Evolutionary conservation across 2,113 vertebrate genomes (phyloP).

Genomic region (Taurulus bubalis): DNA sequence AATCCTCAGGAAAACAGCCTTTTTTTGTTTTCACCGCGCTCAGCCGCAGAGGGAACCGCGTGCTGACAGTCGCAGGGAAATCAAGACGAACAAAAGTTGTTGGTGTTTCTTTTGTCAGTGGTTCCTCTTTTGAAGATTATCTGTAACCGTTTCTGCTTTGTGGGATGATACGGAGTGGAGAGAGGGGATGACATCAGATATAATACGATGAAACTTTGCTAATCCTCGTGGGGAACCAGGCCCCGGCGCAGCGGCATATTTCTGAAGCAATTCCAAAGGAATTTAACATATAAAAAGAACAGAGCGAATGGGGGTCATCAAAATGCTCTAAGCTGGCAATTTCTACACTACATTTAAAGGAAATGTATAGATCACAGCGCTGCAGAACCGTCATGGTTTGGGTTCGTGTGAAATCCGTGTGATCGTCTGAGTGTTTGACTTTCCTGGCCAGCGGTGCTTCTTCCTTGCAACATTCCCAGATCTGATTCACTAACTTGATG

Average conservation of each 20-base stretch:
- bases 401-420: neutral
- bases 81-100: slow-evolving; percentile 47
- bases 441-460: neutral
- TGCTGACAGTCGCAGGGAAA: slow-evolving; percentile 55
- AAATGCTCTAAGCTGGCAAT: neutral
- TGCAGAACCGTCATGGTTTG: neutral
- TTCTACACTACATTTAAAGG: neutral
- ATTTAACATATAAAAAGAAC: slow-evolving; percentile 6
- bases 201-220: slow-evolving; percentile 52
- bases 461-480: neutral
- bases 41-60: slow-evolving; percentile 38
- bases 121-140: slow-evolving; percentile 59
- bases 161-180: slow-evolving; percentile 15
- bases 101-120: slow-evolving; percentile 46
- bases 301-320: slow-evolving; percentile 12
- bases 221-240: slow-evolving; percentile 38
- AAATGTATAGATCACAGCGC: neutral
- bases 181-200: slow-evolving; percentile 40
- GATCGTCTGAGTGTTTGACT: neutral
- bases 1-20: slow-evolving; percentile 44
- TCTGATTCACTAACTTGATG: neutral
- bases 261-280: slow-evolving; percentile 4
- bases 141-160: slow-evolving; percentile 35
- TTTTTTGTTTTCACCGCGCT: neutral
- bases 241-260: neutral